Base-by-base conservation (phyloP, 1,140 invertebrate species). In the Zaprionus tsacasi region DNA sequence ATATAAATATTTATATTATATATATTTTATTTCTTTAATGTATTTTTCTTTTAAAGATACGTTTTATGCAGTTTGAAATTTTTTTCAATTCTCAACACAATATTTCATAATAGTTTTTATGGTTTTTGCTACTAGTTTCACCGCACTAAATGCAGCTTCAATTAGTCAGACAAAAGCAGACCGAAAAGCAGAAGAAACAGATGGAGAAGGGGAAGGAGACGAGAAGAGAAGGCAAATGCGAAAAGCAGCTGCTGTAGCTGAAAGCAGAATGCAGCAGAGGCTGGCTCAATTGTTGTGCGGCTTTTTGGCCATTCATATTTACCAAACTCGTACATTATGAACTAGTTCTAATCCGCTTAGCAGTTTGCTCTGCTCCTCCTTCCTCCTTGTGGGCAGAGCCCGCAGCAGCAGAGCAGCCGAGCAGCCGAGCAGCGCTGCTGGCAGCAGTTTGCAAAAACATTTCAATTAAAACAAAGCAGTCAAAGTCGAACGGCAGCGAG, bases 401-500 rank as follows among this genome's bases (percentile, higher is more conserved):
- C 40, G 57, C 57, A 55, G 72, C 72, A 61, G 40, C 61, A 36
- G 54, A 21, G 21, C 21, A 21, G 21, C n/a, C n/a, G n/a, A n/a
- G n/a, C n/a, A 56, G 58, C 36, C n/a, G n/a, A 38, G 33, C 48
- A 54, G 15, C 57, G 57, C 11, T 35, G 48, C 17, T 58, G 57
- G 30, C 63, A 50, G 58, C 52, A 82, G 70, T 36, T 72, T 72
- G 73, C 68, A 82, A 83, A 88, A 88, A 78, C 82, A 87, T 86
- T 87, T 79, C 83, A 88, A 87, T 87, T 87, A 87, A 83, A 88
- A 78, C 83, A 80, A 87, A 83, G 70, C 73, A 82, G 72, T 70
- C 69, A 75, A 70, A 83, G 58, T 67, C 72, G 13, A 55, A 50
- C 61, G 11, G 58, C 43, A 27, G 58, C 43, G 40, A 45, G 38